phyloP scores from a whole-genome alignment of 2,888 invertebrate species.

The Prostheceraeus crozeri region DNA sequence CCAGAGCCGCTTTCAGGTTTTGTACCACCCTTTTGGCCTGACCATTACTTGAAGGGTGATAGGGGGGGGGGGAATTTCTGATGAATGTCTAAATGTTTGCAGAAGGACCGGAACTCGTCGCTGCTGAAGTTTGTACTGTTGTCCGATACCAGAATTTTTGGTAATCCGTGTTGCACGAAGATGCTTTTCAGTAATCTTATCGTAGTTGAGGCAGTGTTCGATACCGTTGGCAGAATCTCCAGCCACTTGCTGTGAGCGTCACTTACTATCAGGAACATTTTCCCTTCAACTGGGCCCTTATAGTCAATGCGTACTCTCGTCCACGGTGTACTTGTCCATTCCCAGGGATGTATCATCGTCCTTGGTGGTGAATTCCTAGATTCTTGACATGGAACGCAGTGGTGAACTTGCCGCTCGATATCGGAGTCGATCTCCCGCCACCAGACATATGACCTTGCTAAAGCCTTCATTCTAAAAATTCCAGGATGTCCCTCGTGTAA shows the following conservation, averaged over 20 bases:
- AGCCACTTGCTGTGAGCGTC: conserved; percentile 30
- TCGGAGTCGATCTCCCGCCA: conserved; percentile 23
- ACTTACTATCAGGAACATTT: conserved; percentile 19
- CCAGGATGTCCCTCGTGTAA: conserved; percentile 28
- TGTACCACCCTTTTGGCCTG: conserved; percentile 29
- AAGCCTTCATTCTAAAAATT: conserved; percentile 18
- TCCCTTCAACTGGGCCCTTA: conserved; percentile 20
- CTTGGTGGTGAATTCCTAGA: conserved; percentile 1
- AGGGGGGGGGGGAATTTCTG: conserved; percentile 16
- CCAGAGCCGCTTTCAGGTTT: conserved; percentile 21
- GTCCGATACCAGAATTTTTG: conserved; percentile 9
- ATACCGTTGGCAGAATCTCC: conserved; percentile 6
- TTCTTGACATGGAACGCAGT: background rate
- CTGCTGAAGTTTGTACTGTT: conserved; percentile 2
- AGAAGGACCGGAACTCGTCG: conserved; percentile 20
- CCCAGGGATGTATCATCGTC: conserved; percentile 30
- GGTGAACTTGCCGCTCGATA: conserved; percentile 6
- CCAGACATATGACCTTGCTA: conserved; percentile 17
- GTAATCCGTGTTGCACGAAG: conserved; percentile 23
- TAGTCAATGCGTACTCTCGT: conserved; percentile 22
- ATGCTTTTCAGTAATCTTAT: background rate
- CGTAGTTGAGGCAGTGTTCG: background rate
- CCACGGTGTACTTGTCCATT: conserved; percentile 13
- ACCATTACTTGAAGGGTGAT: conserved; percentile 33
- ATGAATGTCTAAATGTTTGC: background rate